Percentiles rank a stretch among this genome's conserved stretches.
Evolutionary conservation across 2,888 invertebrate species (phyloP).

Genomic region (Trachelus stipa): DNA sequence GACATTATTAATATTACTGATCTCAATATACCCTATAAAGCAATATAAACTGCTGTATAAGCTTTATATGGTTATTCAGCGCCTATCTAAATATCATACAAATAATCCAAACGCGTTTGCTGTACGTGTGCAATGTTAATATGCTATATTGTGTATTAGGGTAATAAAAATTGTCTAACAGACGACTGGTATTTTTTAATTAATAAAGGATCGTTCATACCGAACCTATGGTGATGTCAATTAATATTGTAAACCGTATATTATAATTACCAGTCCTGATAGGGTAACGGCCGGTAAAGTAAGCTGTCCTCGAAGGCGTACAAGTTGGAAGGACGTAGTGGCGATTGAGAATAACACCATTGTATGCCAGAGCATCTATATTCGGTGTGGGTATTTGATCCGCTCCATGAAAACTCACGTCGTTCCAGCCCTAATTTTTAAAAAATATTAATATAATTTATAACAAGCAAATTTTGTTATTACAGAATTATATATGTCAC

Average conservation of each 20-base stretch:
- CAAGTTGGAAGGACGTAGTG: slow-evolving; percentile 88
- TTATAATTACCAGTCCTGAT: slow-evolving; percentile 70
- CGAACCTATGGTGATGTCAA: not conserved
- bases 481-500: not conserved
- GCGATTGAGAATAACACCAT: slow-evolving; percentile 85
- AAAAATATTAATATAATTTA: not conserved
- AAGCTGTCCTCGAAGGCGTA: slow-evolving; percentile 84
- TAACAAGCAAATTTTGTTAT: not conserved
- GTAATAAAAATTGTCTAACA: not conserved
- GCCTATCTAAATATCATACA: too few species aligned
- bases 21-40: too few species aligned
- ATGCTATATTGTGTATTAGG: too few species aligned
- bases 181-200: not conserved
- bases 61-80: too few species aligned
- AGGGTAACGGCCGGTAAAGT: slow-evolving; percentile 88
- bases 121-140: too few species aligned
- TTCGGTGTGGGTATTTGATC: slow-evolving; percentile 90
- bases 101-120: too few species aligned
- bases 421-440: slow-evolving; percentile 82
- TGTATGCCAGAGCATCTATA: slow-evolving; percentile 85
- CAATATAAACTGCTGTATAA: too few species aligned
- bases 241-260: not conserved
- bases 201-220: not conserved
- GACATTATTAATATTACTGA: too few species aligned
- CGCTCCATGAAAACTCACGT: slow-evolving; percentile 89